Percentiles rank a stretch among this genome's conserved stretches.
Evolutionary conservation across 2,113 vertebrate species (phyloP).

Genomic region (Genyomyrus donnyi): DNA sequence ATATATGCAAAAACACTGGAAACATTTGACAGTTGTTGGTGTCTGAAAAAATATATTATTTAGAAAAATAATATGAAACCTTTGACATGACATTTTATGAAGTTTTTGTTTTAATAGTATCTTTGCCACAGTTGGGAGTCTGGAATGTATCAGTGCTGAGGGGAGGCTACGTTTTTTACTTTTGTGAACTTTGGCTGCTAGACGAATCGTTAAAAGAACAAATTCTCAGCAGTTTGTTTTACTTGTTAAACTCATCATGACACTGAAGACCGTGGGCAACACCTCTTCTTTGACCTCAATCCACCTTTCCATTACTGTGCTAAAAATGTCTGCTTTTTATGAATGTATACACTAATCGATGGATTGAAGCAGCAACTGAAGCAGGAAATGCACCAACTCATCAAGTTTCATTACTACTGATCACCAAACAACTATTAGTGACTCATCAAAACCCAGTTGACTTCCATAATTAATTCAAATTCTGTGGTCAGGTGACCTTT

Average conservation of each 20-base stretch:
- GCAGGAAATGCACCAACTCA: neutral
- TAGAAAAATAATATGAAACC: conserved; percentile 29
- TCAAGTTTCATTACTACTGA: neutral
- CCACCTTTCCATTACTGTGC: neutral
- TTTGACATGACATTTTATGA: conserved; percentile 28
- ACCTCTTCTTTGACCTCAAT: neutral
- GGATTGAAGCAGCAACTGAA: neutral
- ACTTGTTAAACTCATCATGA: neutral
- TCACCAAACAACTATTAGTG: neutral
- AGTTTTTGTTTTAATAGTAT: conserved; percentile 41
- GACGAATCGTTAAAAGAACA: neutral
- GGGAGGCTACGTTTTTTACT: neutral
- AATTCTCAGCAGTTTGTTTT: neutral
- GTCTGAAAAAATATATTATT: conserved; percentile 47
- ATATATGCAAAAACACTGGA: neutral
- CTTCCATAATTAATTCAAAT: conserved; percentile 17
- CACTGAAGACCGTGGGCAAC: neutral
- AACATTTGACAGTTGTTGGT: conserved; percentile 20
- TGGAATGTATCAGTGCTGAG: neutral
- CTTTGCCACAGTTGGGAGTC: conserved; percentile 43
- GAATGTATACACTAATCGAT: neutral
- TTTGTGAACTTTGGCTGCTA: neutral
- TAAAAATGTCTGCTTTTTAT: neutral
- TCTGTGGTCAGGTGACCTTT: conserved; percentile 14
- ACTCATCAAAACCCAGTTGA: neutral